Evolutionary conservation across 2,888 invertebrate species (phyloP), one percentile per base, ranked within the genome.

Genomic region (Acleris sparsana): DNA sequence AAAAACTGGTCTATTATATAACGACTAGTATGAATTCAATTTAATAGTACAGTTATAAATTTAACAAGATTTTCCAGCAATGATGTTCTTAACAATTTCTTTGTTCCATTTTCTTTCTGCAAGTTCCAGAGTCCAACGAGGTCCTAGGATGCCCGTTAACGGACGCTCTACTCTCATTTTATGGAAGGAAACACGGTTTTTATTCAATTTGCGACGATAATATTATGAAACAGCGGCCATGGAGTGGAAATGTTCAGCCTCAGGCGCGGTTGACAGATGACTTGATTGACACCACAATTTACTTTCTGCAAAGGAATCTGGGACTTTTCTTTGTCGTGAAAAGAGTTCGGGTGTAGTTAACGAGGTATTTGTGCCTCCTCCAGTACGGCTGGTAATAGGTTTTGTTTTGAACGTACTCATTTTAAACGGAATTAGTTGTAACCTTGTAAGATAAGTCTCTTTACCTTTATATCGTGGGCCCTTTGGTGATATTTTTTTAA

Each of bases 251-350:
- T 49, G 56, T 63, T 57, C 56, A 29, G 51, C 63, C 63, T 49
- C 56, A 44, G 56, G 63, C 62, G 7, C 16, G 44, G 63, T 63
- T 56, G 62, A 56, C 56, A 57, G 56, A 63, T 44, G 63, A 63
- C 56, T 63, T 63, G 63, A 63, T 57, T 63, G 63, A 57, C 63
- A 57, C 51, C 25, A 56, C 62, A 57, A 63, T 57, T 63, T 57
- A 56, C 51, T 56, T 56, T 51, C 43, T 51, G 43, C 43, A 53
- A 63, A 56, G 56, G 51, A 57, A 43, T 51, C 51, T 5, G 43
- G 43, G 39, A 44, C 43, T 57, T 33, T 33, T 53, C 44, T 53
- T 63, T 63, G 53, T 39, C 49, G 49, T 20, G 18, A 17, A 20
- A 22, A 33, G 39, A n/a, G 39, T 51, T 49, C 25, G 39, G 49